These are phyloP conservation scores for Cuculus canorus DNA, from an alignment of 2,797 vertebrate species.

Conservation along the genomic window DNA sequence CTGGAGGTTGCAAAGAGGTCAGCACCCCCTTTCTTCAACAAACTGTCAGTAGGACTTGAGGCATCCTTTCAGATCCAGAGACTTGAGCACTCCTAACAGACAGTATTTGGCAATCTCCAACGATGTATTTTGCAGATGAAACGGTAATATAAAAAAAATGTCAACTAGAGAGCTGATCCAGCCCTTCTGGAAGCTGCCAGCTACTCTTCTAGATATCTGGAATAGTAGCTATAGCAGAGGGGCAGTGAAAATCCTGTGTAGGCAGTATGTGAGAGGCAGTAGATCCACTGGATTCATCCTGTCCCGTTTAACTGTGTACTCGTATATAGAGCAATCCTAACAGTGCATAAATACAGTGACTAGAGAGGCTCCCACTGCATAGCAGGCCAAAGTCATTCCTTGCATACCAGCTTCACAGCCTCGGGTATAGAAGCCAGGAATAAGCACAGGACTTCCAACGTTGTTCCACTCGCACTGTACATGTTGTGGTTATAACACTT, in stretches of 20 bases:
- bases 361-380: neutral
- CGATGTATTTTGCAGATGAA: neutral
- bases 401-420: neutral
- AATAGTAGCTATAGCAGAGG: neutral
- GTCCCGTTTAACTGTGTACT: neutral
- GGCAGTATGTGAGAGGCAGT: neutral
- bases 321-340: rapidly evolving
- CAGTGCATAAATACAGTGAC: neutral
- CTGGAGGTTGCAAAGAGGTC: neutral
- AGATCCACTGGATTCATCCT: neutral
- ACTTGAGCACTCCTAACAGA: neutral
- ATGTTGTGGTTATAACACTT: neutral
- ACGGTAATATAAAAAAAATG: neutral
- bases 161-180: neutral
- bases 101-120: neutral
- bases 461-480: neutral
- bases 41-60: neutral
- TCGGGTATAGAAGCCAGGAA: neutral
- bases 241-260: neutral
- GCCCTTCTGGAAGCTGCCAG: neutral
- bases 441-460: neutral
- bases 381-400: neutral
- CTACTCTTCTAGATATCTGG: neutral
- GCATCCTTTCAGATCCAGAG: neutral
- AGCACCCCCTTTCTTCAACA: neutral